Evolutionary conservation across 2,113 vertebrate genomes (phyloP).

Genomic region (Pantherophis guttatus): DNA sequence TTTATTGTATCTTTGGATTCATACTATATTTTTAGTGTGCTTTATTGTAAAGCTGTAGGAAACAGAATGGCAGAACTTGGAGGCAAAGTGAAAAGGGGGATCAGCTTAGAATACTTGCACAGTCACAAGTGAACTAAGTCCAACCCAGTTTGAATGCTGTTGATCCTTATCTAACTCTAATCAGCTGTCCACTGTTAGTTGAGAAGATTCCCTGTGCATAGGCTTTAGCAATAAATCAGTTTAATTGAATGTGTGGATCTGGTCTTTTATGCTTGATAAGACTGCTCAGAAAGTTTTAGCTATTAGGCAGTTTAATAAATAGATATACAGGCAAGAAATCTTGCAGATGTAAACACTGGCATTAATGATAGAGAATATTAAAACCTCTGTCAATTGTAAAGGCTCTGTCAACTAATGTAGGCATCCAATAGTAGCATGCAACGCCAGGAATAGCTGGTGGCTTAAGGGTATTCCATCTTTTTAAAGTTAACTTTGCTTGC

Average conservation of each 20-base stretch:
- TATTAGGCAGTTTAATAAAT: background rate
- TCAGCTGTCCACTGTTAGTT: background rate
- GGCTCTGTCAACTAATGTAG: background rate
- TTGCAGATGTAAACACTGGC: background rate
- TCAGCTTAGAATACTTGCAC: background rate
- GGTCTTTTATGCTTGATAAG: background rate
- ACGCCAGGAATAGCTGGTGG: background rate
- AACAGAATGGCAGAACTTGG: background rate
- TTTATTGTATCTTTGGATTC: background rate
- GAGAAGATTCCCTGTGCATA: background rate
- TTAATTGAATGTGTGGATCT: background rate
- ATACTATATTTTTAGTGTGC: background rate
- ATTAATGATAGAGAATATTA: background rate
- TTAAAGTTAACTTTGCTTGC: background rate
- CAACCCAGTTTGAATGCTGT: background rate
- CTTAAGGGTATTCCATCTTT: background rate
- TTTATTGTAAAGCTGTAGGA: background rate
- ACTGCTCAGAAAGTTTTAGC: background rate
- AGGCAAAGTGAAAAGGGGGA: background rate
- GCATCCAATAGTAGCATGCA: background rate
- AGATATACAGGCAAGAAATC: background rate
- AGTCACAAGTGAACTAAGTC: background rate
- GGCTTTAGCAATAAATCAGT: background rate
- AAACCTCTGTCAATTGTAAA: background rate
- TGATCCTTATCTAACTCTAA: background rate